phyloP scores from a whole-genome alignment of 2,797 vertebrate species.

The Okamejei kenojei region DNA sequence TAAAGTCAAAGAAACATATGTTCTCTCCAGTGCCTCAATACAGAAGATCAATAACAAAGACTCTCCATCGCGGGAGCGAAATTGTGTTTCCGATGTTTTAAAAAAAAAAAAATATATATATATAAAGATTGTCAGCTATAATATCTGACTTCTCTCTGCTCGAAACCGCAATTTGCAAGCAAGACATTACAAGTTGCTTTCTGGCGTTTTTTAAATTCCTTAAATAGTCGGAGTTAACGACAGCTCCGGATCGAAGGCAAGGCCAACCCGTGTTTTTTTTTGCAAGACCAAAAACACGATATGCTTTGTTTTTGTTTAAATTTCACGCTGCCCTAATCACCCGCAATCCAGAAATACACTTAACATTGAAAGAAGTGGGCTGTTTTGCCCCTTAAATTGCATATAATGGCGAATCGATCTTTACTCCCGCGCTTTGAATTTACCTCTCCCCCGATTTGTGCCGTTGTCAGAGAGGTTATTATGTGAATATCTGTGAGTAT shows the following conservation, averaged over 20 bases:
- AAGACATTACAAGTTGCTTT: not conserved
- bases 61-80: not conserved
- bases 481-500: not conserved
- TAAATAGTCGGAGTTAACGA: not conserved
- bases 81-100: not conserved
- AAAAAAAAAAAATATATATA: not conserved
- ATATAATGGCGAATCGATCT: not conserved
- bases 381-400: not conserved
- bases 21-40: not conserved
- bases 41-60: not conserved
- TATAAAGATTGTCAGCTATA: not conserved
- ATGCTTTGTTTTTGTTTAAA: not conserved
- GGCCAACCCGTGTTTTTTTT: not conserved
- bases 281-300: not conserved
- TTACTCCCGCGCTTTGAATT: not conserved
- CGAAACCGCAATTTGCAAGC: not conserved
- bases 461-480: not conserved
- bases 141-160: not conserved
- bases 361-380: not conserved
- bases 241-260: too few relatives aligned
- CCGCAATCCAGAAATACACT: too few relatives aligned
- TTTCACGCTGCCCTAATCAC: not conserved
- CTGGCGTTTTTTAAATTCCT: slow-evolving; percentile 11
- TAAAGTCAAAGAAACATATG: not conserved
- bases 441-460: not conserved